A percentile compares a stretch with the other conserved stretches of the same genome.
These are phyloP conservation scores for Aethina tumida DNA, from an alignment of 1,140 invertebrate species.

Conservation along the genomic window DNA sequence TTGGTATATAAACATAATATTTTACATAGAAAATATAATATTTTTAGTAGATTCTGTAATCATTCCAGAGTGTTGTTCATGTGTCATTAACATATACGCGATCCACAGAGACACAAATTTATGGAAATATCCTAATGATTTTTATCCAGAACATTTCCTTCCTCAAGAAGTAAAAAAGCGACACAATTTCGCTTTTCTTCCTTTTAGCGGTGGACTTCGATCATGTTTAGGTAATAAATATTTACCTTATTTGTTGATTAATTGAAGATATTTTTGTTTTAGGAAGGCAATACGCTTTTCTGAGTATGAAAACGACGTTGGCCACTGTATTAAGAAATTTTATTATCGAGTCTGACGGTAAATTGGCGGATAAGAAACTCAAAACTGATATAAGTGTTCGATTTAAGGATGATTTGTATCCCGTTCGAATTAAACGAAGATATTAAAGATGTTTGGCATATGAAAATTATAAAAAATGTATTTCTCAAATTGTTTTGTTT, in stretches of 20 bases:
- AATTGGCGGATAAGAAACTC: conserved; percentile 16
- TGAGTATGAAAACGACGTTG: conserved; percentile 18
- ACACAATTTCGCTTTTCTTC: conserved; percentile 45
- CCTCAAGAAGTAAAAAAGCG: conserved; percentile 39
- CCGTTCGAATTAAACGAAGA: too few species aligned
- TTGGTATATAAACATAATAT: conserved; percentile 9
- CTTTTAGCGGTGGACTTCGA: conserved; percentile 52
- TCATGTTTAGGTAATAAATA: conserved; percentile 49
- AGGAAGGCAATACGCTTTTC: conserved; percentile 19
- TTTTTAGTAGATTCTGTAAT: too few species aligned
- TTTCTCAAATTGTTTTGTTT: too few species aligned
- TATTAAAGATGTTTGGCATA: too few species aligned
- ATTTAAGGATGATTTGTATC: too few species aligned
- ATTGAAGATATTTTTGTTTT: conserved; percentile 10
- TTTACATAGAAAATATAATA: too few species aligned
- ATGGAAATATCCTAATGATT: conserved; percentile 27
- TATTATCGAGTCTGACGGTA: conserved; percentile 16
- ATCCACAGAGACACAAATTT: not conserved
- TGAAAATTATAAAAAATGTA: too few species aligned
- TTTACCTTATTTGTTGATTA: not conserved
- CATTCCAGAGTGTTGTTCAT: too few species aligned
- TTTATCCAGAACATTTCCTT: conserved; percentile 60
- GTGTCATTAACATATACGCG: too few species aligned
- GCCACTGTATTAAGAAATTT: conserved; percentile 18
- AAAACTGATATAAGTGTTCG: conserved; percentile 24